Evolutionary conservation across 2,113 vertebrate species (phyloP).

Genomic region (Hypanus sabinus): DNA sequence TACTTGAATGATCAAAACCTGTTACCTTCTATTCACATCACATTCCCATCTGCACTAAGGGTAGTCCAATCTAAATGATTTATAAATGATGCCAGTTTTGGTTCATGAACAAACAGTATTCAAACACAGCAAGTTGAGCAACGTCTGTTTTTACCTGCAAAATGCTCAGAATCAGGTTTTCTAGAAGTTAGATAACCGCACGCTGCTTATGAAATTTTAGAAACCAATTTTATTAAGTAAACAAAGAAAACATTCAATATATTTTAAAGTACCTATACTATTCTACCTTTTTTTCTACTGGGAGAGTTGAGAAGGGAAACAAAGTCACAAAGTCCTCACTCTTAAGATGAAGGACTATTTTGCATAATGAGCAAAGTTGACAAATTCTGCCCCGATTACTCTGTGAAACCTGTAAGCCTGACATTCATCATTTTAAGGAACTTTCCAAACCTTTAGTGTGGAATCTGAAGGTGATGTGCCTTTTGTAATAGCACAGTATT

Average conservation of each 20-base stretch:
- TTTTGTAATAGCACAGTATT: neutral
- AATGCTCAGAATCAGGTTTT: neutral
- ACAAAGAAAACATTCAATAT: neutral
- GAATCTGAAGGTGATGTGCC: neutral
- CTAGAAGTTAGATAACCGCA: neutral
- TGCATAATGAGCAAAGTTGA: neutral
- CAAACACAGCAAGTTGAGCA: neutral
- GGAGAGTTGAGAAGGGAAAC: neutral
- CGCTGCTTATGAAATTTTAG: neutral
- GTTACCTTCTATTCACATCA: neutral
- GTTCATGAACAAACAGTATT: neutral
- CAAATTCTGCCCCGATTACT: neutral
- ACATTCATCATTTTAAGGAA: neutral
- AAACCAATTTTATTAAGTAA: slow-evolving; percentile 23
- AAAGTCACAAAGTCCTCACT: neutral
- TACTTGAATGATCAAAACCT: neutral
- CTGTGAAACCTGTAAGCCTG: neutral
- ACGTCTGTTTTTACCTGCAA: neutral
- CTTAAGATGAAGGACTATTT: neutral
- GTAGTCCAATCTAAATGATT: neutral
- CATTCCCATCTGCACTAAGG: neutral
- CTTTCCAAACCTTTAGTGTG: neutral
- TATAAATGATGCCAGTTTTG: neutral
- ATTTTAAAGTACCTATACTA: neutral
- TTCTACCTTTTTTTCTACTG: no score